Conservation (phyloP, 2,113 vertebrate genomes). For the Gambusia holbrooki region DNA sequence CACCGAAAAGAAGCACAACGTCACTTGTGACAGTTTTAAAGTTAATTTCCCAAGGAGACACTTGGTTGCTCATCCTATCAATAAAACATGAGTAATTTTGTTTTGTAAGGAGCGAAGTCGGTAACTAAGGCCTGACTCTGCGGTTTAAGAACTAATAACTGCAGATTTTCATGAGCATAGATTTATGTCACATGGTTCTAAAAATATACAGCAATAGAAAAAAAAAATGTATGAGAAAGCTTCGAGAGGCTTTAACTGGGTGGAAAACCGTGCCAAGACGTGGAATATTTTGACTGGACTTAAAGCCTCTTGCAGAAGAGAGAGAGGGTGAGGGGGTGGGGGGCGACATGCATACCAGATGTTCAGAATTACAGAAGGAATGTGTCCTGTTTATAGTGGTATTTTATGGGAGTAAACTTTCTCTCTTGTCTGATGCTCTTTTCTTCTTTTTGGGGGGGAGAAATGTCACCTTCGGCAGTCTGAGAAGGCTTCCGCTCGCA, state of each 20-base stretch:
- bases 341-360: conserved; percentile 74
- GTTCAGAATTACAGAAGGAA: conserved; percentile 78
- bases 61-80: conserved; percentile 28
- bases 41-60: conserved; percentile 41
- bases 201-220: neutral
- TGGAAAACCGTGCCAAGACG: conserved; percentile 34
- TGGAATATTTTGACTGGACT: conserved; percentile 56
- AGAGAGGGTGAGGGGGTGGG: neutral
- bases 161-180: neutral
- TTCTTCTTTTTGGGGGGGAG: conserved; percentile 20
- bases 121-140: conserved; percentile 3
- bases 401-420: conserved; percentile 66
- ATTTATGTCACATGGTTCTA: neutral
- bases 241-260: conserved; percentile 19
- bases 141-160: neutral
- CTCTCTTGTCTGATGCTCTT: conserved; percentile 50
- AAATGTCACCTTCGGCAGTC: conserved; percentile 27
- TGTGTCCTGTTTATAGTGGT: conserved; percentile 76
- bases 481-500: conserved; percentile 10
- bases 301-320: conserved; percentile 31
- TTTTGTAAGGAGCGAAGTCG: neutral
- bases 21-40: conserved; percentile 41
- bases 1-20: conserved; percentile 25
- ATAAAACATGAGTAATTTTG: conserved; percentile 50
- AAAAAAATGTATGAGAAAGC: conserved; percentile 22